These are phyloP conservation scores for Diplosoma virens DNA, from an alignment of 23 tunicate genomes.

Conservation along the genomic window DNA sequence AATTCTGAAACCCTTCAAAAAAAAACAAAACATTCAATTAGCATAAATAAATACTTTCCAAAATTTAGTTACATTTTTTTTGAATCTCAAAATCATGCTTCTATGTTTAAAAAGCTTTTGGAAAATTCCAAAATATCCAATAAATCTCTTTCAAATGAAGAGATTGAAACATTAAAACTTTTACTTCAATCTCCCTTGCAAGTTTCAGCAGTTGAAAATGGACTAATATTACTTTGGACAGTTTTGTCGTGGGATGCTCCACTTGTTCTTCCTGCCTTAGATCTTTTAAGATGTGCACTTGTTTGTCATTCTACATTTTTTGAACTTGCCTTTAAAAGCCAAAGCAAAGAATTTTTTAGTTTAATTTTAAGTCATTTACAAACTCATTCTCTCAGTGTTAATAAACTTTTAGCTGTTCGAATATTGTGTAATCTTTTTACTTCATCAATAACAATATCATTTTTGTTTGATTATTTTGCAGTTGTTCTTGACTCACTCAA, in stretches of 20 bases:
- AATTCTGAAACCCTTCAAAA: background rate
- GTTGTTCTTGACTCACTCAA: no score
- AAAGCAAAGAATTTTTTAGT: constrained; percentile 15
- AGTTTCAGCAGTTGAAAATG: background rate
- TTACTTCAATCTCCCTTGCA: background rate
- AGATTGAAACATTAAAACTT: background rate
- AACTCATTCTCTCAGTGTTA: background rate
- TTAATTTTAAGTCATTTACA: constrained; percentile 30
- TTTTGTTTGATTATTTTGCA: constrained; percentile 37
- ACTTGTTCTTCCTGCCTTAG: constrained; percentile 52
- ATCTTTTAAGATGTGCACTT: constrained; percentile 38
- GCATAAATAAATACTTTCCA: constrained; percentile 54
- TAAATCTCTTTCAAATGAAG: background rate
- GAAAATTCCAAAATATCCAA: background rate
- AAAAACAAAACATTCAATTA: background rate
- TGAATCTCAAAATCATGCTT: constrained; percentile 42
- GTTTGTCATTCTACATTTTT: constrained; percentile 12
- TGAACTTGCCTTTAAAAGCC: constrained; percentile 22
- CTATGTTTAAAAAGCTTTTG: constrained; percentile 33
- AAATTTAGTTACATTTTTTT: constrained; percentile 50
- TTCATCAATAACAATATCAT: constrained; percentile 25
- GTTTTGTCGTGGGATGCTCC: constrained; percentile 16
- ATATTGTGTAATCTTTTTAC: constrained; percentile 50
- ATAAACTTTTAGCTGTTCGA: constrained; percentile 45
- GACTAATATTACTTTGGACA: constrained; percentile 7